Percentiles rank a stretch among this genome's conserved stretches.
Conservation (phyloP, 1,140 invertebrate species). For the Drosophila azteca region DNA sequence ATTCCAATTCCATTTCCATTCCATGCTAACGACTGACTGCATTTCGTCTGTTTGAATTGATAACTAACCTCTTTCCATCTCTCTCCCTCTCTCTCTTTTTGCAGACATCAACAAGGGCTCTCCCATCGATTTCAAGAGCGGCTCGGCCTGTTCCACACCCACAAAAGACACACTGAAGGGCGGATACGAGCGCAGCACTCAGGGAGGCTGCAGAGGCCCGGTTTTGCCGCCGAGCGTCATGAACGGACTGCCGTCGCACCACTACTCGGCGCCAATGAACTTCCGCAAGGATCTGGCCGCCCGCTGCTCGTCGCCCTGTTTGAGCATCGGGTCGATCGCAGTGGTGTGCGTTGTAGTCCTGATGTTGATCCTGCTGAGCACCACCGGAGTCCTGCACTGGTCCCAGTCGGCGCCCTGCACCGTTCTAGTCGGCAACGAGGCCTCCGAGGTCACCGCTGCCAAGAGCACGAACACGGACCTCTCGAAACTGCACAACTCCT, state of each 20-base stretch:
- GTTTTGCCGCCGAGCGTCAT: conserved; percentile 90
- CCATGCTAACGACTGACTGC: too few species aligned
- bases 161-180: conserved; percentile 86
- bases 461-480: conserved; percentile 83
- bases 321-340: conserved; percentile 93
- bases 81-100: conserved; percentile 39
- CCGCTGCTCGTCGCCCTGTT: conserved; percentile 95
- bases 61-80: conserved; percentile 20
- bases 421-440: conserved; percentile 89
- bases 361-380: conserved; percentile 93
- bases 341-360: conserved; percentile 91
- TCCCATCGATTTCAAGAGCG: conserved; percentile 92
- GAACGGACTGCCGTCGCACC: conserved; percentile 82
- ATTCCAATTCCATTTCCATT: conserved; percentile 8
- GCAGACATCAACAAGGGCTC: conserved; percentile 94
- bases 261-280: conserved; percentile 86
- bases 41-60: conserved; percentile 13
- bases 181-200: conserved; percentile 87
- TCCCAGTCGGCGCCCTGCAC: conserved; percentile 92
- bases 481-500: conserved; percentile 84
- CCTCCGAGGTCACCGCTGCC: conserved; percentile 80
- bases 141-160: conserved; percentile 83
- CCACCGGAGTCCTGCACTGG: conserved; percentile 91
- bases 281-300: conserved; percentile 94
- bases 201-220: conserved; percentile 85